Conservation (phyloP, 2,113 vertebrate genomes). For the Fulmarus glacialis region DNA sequence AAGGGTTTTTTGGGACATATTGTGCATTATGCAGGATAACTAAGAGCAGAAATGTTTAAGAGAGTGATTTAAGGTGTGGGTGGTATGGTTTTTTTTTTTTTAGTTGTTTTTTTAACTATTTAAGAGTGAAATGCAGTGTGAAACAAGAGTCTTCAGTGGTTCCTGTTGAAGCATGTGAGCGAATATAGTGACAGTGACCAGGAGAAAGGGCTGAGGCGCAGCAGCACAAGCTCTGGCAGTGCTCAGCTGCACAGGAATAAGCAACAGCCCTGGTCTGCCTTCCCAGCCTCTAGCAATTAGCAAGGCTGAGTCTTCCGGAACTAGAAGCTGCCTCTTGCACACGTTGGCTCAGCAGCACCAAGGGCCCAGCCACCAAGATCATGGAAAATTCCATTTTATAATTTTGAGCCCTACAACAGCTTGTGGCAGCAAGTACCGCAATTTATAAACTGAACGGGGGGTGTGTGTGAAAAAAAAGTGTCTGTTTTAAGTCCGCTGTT, state of each 20-base stretch:
- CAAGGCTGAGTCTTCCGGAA: neutral
- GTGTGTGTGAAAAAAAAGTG: neutral
- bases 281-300: neutral
- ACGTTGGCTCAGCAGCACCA: neutral
- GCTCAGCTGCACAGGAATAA: neutral
- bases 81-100: neutral
- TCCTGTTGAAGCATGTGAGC: neutral
- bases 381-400: slow-evolving; percentile 41
- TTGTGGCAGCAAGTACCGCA: neutral
- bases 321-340: neutral
- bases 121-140: neutral
- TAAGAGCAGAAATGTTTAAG: neutral
- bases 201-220: neutral
- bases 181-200: fast-evolving
- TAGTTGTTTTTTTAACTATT: neutral
- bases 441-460: neutral
- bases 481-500: neutral
- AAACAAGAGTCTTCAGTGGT: neutral
- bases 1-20: neutral
- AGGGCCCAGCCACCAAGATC: neutral
- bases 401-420: neutral
- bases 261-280: neutral
- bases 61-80: neutral
- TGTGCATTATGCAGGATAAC: neutral
- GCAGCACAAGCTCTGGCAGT: neutral